These are phyloP conservation scores for Myotis planiceps DNA, from an alignment of 2,797 vertebrate genomes.

Conservation along the genomic window DNA sequence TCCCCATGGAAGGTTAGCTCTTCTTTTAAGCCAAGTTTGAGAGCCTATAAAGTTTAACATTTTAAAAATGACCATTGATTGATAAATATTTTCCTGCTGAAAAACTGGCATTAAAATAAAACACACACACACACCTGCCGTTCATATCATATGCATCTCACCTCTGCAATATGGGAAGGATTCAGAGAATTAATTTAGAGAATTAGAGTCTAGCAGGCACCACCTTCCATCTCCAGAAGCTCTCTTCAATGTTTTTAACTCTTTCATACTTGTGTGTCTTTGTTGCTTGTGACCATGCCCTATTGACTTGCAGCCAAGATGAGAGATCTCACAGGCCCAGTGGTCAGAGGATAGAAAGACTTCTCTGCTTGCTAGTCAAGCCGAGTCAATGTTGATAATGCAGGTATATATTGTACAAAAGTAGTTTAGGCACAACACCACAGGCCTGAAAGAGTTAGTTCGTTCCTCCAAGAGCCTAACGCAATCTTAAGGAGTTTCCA, in stretches of 20 bases:
- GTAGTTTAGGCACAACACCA: not conserved
- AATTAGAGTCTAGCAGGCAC: not conserved
- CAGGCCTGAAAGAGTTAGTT: conserved; percentile 52
- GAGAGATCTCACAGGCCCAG: not conserved
- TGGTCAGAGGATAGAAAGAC: not conserved
- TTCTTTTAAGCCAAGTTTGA: not conserved
- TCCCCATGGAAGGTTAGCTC: not conserved
- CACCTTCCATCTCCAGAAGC: not conserved
- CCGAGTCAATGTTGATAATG: not conserved
- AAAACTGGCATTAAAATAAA: conserved; percentile 14
- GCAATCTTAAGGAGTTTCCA: conserved; percentile 60
- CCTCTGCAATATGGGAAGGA: not conserved
- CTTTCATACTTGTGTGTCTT: not conserved
- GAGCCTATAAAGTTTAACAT: not conserved
- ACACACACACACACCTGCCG: not conserved
- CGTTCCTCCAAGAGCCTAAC: conserved; percentile 21
- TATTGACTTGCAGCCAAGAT: not conserved
- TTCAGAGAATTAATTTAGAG: conserved; percentile 40
- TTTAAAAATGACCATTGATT: not conserved
- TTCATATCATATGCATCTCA: not conserved
- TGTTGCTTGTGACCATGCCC: not conserved
- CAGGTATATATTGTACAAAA: not conserved
- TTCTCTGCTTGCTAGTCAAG: not conserved
- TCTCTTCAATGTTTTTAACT: not conserved
- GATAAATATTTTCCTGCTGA: not conserved